Conservation (phyloP, 2,797 vertebrate genomes). For the Otus scops region DNA sequence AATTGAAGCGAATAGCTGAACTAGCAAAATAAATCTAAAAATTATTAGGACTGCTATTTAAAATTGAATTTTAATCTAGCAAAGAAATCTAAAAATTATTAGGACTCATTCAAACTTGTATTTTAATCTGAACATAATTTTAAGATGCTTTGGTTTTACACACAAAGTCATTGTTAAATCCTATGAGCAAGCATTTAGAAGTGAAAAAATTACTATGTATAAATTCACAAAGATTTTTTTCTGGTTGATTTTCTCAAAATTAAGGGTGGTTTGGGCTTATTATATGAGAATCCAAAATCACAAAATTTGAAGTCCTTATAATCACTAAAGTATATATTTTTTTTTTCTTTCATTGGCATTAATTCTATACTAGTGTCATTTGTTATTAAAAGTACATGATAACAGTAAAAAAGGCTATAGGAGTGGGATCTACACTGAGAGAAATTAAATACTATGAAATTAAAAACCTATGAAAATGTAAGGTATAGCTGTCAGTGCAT, state of each 20-base stretch:
- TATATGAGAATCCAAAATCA: background rate
- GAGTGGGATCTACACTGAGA: background rate
- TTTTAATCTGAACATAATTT: background rate
- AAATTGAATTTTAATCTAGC: background rate
- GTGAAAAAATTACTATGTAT: background rate
- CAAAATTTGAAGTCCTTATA: background rate
- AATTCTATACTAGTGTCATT: background rate
- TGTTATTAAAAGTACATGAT: background rate
- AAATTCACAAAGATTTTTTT: background rate
- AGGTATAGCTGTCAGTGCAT: background rate
- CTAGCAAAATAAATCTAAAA: background rate
- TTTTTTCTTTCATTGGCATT: background rate
- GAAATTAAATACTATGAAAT: background rate
- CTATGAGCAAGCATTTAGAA: background rate
- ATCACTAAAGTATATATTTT: background rate
- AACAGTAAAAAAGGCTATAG: background rate
- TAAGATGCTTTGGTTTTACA: background rate
- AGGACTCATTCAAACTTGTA: background rate
- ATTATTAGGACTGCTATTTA: background rate
- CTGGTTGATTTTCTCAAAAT: background rate
- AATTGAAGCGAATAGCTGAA: background rate
- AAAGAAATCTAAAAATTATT: background rate
- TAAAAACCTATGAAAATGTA: background rate
- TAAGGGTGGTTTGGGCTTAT: background rate
- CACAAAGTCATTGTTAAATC: background rate